Evolutionary conservation across 2,797 vertebrate genomes (phyloP), one percentile per base, ranked within the genome.

Genomic region (Hemitrygon akajei): DNA sequence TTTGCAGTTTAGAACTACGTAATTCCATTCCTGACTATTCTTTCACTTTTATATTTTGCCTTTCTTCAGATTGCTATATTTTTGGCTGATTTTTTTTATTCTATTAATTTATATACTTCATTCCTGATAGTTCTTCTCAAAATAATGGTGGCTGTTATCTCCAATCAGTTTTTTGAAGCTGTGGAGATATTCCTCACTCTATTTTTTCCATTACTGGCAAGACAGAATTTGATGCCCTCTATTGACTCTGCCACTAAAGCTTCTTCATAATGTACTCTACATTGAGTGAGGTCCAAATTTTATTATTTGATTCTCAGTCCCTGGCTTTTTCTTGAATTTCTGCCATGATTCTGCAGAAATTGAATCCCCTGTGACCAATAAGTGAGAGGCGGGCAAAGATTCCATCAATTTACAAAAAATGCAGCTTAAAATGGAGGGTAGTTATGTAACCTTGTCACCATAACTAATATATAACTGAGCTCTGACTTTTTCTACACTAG

Each of bases 61-160:
- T 77, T 77, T 30, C 76, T 77, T 77, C 9, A 77, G 76, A 77
- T n/a, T 77, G 47, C 1, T 47, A 47, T 47, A 47, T 47, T 47
- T 79, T 79, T 79, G 77, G n/a, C 77, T 79, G 11, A 47, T 96
- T 63, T 4, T 93, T 93, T 47, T n/a, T 47, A 30, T 1, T 60
- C 14, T 14, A 47, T 47, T 47, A 47, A 79, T 37, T 79, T 79
- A n/a, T 12, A 79, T 79, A 2, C n/a, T 37, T 34, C 37, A 34
- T 37, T 79, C n/a, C 22, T 73, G 71, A 27, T 73, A 25, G 71
- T 75, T 75, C 27, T 75, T 27, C 20, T 75, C 71, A 75, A 75
- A 75, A 75, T 25, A 75, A 75, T 66, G 14, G 9, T 10, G 14
- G 9, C 63, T 10, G 63, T 66, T 66, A 66, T 66, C 14, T 2